Conservation (phyloP, 2,888 invertebrate species). For the Heliconius erato region DNA sequence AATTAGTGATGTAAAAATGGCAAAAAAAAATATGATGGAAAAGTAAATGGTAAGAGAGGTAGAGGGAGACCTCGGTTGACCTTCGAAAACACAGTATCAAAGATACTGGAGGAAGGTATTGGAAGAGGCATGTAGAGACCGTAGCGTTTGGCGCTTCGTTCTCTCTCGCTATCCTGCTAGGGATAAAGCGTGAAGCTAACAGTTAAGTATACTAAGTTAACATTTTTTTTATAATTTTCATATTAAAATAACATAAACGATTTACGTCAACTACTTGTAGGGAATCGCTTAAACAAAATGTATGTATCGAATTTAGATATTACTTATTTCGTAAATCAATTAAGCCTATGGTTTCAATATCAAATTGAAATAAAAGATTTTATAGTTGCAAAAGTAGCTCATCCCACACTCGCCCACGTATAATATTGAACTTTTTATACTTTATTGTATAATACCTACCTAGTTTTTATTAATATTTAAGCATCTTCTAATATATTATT, state of each 20-base stretch:
- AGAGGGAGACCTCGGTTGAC: no score
- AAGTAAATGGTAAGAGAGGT: no score
- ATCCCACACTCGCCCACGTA: not conserved
- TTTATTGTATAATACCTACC: not conserved
- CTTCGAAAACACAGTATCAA: no score
- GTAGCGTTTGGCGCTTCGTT: no score
- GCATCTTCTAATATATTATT: not conserved
- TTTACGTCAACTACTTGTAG: not conserved
- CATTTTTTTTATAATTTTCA: not conserved
- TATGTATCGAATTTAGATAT: not conserved
- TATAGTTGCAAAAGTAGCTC: not conserved
- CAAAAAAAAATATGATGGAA: no score
- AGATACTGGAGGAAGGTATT: no score
- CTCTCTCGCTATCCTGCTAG: no score
- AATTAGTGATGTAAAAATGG: no score
- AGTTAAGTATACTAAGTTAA: not conserved
- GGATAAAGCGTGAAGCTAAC: no score
- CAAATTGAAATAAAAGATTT: not conserved
- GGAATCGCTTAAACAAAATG: not conserved
- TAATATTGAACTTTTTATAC: not conserved
- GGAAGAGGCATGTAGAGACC: no score
- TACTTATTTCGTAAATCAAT: not conserved
- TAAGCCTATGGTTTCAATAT: not conserved
- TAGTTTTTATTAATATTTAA: not conserved
- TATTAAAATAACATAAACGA: conserved; percentile 5